Base-by-base conservation (phyloP, 1,140 invertebrate genomes). In the Probaryconus sp. region DNA sequence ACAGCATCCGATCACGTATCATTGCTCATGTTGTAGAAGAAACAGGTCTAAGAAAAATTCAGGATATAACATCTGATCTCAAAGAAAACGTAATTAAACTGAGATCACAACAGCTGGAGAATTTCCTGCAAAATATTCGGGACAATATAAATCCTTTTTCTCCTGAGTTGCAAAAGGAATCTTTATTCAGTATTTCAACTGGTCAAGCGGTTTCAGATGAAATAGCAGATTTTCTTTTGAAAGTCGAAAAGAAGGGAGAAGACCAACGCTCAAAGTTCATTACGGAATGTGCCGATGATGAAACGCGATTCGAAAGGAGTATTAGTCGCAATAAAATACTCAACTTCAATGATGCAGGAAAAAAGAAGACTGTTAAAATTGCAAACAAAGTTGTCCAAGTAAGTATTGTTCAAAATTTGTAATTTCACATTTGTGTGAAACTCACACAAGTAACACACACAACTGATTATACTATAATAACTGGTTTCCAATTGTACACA, bases 321-420 rank as follows among this genome's bases (percentile, higher is more conserved):
- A 80, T 81, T 10, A 35, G 14, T n/a, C 35, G 50, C 20, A 76
- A 75, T 26, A 75, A 76, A 72, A 58, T 82, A 10, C 45, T 61
- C 2, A 75, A 33, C 31, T 82, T 80, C 51, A 48, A 18, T 18
- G 31, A 45, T 43, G 17, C 11, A 6, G 6, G 16, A n/a, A 47
- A 35, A 13, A 79, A 70, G 35, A 75, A 77, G 26, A 70, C 70
- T 38, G 3, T 71, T 5, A 13, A 17, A 7, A 16, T 76, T 14
- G 10, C 37, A 13, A 28, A 64, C 11, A 77, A 78, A 69, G 20
- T 56, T 18, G 28, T 61, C n/a, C 74, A 79, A 60, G 45, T 80
- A 31, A 17, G 24, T 31, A 18, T 18, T 6, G 1, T 50, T 24
- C 7, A 4, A 7, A 3, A 24, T 24, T 24, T 24, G 3, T 24